Evolutionary conservation across 1,140 invertebrate species (phyloP).

Genomic region (Cyrtorhinus lividipennis): DNA sequence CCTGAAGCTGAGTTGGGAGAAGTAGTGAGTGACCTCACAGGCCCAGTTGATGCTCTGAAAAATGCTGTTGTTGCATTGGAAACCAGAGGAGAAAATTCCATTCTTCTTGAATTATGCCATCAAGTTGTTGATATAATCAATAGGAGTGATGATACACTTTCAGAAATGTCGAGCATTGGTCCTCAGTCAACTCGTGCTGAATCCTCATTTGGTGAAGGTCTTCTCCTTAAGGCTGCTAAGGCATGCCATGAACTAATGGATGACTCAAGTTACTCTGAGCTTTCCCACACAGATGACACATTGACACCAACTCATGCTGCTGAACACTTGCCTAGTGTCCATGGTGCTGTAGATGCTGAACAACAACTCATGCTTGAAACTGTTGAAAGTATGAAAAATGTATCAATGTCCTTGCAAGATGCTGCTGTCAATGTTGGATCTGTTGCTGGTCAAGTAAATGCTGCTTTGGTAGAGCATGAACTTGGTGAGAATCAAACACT

Average conservation of each 20-base stretch:
- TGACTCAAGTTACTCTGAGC: not conserved
- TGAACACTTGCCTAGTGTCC: not conserved
- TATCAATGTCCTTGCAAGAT: not conserved
- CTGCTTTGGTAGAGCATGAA: not conserved
- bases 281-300: not conserved
- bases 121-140: slow-evolving; percentile 18
- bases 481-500: not conserved
- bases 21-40: slow-evolving; percentile 5
- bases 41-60: not conserved
- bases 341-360: not conserved
- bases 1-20: slow-evolving; percentile 12
- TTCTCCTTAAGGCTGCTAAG: not conserved
- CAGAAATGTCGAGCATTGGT: slow-evolving; percentile 14
- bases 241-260: not conserved
- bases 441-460: not conserved
- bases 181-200: not conserved
- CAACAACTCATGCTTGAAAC: not conserved
- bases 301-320: not conserved
- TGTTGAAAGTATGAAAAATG: not conserved
- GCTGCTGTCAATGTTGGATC: not conserved
- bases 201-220: not conserved
- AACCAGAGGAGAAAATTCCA: slow-evolving; percentile 12
- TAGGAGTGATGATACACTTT: slow-evolving; percentile 14
- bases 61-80: slow-evolving; percentile 12
- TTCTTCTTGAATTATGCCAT: slow-evolving; percentile 16